Conservation (phyloP, 1,140 invertebrate genomes). For the Lordiphosa stackelbergi region DNA sequence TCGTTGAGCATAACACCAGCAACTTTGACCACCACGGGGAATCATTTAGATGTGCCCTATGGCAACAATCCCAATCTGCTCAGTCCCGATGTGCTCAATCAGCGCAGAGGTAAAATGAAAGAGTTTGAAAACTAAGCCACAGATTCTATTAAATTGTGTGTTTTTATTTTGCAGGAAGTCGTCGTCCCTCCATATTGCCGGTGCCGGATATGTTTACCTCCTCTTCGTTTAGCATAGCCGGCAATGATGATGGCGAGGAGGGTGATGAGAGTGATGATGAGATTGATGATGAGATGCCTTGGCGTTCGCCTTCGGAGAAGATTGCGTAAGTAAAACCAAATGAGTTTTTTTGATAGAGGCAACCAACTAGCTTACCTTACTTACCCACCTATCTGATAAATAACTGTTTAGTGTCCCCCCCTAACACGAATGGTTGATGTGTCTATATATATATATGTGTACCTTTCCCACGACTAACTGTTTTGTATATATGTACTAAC, state of each 20-base stretch:
- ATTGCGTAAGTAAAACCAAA: conserved; percentile 86
- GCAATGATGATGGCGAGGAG: conserved; percentile 84
- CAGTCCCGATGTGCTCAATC: conserved; percentile 86
- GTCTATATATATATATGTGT: conserved; percentile 18
- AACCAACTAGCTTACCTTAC: background rate
- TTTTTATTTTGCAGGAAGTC: conserved; percentile 80
- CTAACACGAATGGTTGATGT: conserved; percentile 19
- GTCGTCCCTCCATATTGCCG: conserved; percentile 90
- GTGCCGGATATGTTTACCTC: conserved; percentile 92
- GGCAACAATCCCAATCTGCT: conserved; percentile 88
- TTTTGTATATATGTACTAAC: conserved; percentile 4
- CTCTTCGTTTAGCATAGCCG: conserved; percentile 85
- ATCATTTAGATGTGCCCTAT: conserved; percentile 87
- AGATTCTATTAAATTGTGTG: background rate
- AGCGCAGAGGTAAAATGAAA: conserved; percentile 82
- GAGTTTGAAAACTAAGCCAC: conserved; percentile 13
- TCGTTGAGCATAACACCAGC: conserved; percentile 54
- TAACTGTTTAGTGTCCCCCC: conserved; percentile 31
- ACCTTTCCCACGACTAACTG: background rate
- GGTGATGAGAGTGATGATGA: conserved; percentile 92
- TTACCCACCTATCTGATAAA: conserved; percentile 21
- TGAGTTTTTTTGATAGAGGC: no score
- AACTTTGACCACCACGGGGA: conserved; percentile 78
- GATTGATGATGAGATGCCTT: conserved; percentile 91
- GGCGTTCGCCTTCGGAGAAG: conserved; percentile 92